A percentile compares a stretch with the other conserved stretches of the same genome.
Conservation (phyloP, 2,113 vertebrate genomes). For the Periophthalmodon schlosseri region DNA sequence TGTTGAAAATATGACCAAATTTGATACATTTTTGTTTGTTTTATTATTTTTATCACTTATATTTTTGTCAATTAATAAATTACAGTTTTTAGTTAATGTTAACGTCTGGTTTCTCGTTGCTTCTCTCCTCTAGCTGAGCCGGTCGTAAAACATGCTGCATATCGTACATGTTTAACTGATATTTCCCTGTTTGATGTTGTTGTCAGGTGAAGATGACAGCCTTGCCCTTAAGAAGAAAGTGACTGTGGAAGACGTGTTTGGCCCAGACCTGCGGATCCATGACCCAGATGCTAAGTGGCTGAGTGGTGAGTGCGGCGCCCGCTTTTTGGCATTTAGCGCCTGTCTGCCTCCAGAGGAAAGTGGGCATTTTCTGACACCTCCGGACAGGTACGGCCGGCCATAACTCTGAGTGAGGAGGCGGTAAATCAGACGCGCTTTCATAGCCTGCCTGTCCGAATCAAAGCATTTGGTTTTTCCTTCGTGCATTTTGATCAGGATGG, state of each 20-base stretch:
- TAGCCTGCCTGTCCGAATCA: neutral
- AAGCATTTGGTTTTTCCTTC: neutral
- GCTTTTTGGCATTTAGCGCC: conserved; percentile 31
- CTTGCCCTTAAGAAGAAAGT: conserved; percentile 93
- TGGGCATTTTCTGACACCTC: conserved; percentile 8
- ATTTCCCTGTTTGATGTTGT: conserved; percentile 6
- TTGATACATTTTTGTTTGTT: too few species aligned
- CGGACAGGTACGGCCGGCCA: conserved; percentile 6
- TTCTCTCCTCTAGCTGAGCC: too few species aligned
- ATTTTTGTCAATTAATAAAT: too few species aligned
- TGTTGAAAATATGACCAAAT: too few species aligned
- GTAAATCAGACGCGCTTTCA: neutral
- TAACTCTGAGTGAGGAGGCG: conserved; percentile 7
- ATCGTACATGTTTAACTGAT: conserved; percentile 9
- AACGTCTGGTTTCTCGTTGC: too few species aligned
- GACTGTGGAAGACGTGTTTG: conserved; percentile 89
- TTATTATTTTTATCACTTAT: too few species aligned
- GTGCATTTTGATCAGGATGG: neutral
- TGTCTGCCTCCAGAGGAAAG: conserved; percentile 24
- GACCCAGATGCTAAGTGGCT: conserved; percentile 93
- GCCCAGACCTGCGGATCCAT: conserved; percentile 85
- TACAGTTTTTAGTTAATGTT: too few species aligned
- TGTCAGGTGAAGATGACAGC: conserved; percentile 89
- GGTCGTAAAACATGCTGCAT: too few species aligned
- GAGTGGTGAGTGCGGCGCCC: conserved; percentile 80